phyloP scores from a whole-genome alignment of 2,113 vertebrate species.

The Bubo bubo region DNA sequence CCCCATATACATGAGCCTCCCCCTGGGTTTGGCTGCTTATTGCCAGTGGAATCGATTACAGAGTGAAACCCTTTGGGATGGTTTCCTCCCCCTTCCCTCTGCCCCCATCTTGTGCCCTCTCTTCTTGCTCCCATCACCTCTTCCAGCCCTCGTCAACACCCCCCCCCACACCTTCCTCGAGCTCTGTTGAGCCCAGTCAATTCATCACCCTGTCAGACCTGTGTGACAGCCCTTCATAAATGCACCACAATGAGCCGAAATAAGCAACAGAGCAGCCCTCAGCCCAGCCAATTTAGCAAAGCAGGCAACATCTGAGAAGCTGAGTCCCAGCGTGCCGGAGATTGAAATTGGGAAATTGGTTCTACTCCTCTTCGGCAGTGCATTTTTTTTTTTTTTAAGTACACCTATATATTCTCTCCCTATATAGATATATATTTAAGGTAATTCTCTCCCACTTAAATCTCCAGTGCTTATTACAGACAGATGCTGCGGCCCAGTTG shows the following conservation, averaged over 20 bases:
- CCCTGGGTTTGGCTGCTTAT: background rate
- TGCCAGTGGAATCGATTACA: constrained; percentile 27
- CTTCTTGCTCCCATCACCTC: background rate
- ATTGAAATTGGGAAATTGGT: constrained; percentile 74
- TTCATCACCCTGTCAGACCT: constrained; percentile 66
- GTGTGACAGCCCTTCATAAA: constrained; percentile 68
- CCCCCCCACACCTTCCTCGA: background rate
- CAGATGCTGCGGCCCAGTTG: background rate
- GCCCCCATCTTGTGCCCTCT: background rate
- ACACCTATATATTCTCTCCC: constrained; percentile 29
- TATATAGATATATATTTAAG: constrained; percentile 51
- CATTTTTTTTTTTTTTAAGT: background rate
- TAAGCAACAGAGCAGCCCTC: constrained; percentile 30
- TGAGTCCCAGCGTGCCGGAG: constrained; percentile 24
- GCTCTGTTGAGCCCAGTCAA: constrained; percentile 31
- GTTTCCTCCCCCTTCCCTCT: background rate
- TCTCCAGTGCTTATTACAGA: constrained; percentile 49
- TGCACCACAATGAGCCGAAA: constrained; percentile 61
- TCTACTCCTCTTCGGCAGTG: constrained; percentile 51
- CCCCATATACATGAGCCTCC: background rate
- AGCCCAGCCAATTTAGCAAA: constrained; percentile 67
- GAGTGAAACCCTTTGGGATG: background rate
- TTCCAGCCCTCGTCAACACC: background rate
- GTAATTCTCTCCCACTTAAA: constrained; percentile 68
- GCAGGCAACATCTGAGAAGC: constrained; percentile 70